Percentiles rank a stretch among this genome's conserved stretches.
Conservation (phyloP, 2,888 invertebrate genomes). For the Lasioglossum vierecki region DNA sequence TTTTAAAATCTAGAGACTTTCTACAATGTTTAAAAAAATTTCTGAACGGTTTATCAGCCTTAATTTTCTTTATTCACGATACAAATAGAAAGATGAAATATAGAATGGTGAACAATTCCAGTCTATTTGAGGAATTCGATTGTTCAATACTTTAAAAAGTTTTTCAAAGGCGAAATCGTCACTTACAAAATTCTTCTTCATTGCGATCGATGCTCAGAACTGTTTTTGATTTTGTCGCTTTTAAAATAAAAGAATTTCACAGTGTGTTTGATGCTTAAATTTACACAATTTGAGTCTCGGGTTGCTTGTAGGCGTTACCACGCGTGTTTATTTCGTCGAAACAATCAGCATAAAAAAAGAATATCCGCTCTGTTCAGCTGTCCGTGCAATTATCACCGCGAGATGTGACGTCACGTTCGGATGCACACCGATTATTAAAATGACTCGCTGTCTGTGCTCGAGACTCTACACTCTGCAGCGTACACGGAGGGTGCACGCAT, state of each 20-base stretch:
- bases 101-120: no score
- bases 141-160: no score
- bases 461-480: neutral
- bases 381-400: neutral
- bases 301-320: neutral
- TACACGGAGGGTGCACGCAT: neutral
- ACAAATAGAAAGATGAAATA: no score
- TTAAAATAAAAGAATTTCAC: neutral
- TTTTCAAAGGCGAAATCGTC: no score
- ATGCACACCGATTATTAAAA: slow-evolving; percentile 19
- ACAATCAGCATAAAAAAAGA: neutral
- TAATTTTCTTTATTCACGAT: no score
- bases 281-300: neutral
- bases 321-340: neutral
- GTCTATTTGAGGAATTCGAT: no score
- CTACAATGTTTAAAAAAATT: neutral
- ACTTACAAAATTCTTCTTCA: no score
- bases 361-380: neutral
- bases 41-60: neutral
- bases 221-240: neutral
- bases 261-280: neutral
- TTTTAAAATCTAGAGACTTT: no score
- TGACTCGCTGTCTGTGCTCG: neutral
- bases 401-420: neutral
- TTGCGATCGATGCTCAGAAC: no score